A percentile compares a stretch with the other conserved stretches of the same genome.
phyloP scores from a whole-genome alignment of 1,140 invertebrate genomes.

The Brachionus rotundiformis region DNA sequence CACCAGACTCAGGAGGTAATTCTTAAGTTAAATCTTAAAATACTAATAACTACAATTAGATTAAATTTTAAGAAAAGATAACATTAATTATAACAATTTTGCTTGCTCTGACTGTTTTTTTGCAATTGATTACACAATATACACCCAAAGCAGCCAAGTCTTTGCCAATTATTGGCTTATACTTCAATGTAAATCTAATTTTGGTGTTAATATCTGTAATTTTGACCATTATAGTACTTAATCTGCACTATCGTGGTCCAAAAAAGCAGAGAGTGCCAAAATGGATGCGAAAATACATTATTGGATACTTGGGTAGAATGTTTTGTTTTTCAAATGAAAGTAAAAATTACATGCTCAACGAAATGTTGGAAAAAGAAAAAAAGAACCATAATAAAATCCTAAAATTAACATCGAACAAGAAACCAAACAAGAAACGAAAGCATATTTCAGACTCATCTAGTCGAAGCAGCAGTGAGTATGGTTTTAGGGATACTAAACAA shows the following conservation, averaged over 20 bases:
- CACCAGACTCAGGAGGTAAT: constrained; percentile 51
- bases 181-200: constrained; percentile 52
- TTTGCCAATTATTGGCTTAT: constrained; percentile 47
- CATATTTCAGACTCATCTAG: not conserved
- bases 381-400: constrained; percentile 10
- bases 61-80: constrained; percentile 32
- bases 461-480: not conserved
- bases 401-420: not conserved
- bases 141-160: constrained; percentile 46
- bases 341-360: not conserved
- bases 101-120: constrained; percentile 47
- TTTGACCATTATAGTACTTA: constrained; percentile 46
- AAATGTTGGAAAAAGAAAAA: not conserved
- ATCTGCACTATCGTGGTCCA: constrained; percentile 47
- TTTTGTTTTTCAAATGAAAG: constrained; percentile 38
- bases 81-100: constrained; percentile 52
- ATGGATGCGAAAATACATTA: constrained; percentile 33
- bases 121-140: constrained; percentile 51
- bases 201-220: constrained; percentile 46
- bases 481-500: not conserved
- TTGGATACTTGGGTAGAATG: constrained; percentile 23
- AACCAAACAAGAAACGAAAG: not conserved
- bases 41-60: not conserved
- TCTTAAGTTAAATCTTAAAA: not conserved
- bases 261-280: constrained; percentile 43